Evolutionary conservation across 2,888 invertebrate genomes (phyloP), one percentile per base, ranked within the genome.

Genomic region (Melanargia galathea): DNA sequence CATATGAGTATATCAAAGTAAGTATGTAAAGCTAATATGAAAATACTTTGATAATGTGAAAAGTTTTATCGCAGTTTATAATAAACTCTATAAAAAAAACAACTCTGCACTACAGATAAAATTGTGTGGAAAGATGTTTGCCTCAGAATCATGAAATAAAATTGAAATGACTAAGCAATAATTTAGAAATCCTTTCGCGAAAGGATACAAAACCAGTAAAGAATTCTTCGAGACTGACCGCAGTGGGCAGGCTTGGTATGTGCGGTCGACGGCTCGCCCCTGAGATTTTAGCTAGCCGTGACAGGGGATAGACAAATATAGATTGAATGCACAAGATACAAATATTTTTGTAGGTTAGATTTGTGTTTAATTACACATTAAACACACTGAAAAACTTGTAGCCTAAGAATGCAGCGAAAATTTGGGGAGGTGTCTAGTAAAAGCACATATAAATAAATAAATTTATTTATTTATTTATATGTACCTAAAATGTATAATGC

Each of bases 161-260:
- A 45, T 45, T 20, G 20, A 30, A 20, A 57, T 45, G 57, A 45
- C 43, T 57, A 45, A 46, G 43, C 57, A 45, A 46, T 57, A 43
- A 46, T 30, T 30, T 33, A 45, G 26, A 13, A 30, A 18, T 18
- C 45, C 43, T 20, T 57, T 57, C 20, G 30, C 57, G 46, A 52
- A 35, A 45, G 30, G 45, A 45, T 26, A 45, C 30, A 30, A 57
- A 57, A 57, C 33, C 24, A 45, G 45, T 33, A 40, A 83, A 86
- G 81, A 87, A 87, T 81, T 82, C 80, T 81, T 78, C 66, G 82
- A 77, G 79, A 84, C 80, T 83, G 79, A 79, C 80, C 78, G 80
- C 77, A 74, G 76, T 77, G 74, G 69, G 68, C 71, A 70, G 68
- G 76, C 70, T 70, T 75, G 87, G 86, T 82, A 87, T 86, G 86